Evolutionary conservation across 1,140 invertebrate genomes (phyloP).

Genomic region (Liolophura sinensis): DNA sequence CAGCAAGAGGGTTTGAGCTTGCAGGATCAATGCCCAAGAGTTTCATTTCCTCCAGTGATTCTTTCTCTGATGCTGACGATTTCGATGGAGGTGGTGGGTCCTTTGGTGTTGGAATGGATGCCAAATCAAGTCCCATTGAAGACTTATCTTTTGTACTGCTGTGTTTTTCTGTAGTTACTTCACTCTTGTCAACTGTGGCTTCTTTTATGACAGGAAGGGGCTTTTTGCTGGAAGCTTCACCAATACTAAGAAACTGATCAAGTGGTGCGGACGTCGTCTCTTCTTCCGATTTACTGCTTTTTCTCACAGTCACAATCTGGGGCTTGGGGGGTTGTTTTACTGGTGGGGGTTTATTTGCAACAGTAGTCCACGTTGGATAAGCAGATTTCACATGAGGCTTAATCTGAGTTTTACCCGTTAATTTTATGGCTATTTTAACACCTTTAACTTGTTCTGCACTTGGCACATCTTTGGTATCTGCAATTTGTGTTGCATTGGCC

Average conservation of each 20-base stretch:
- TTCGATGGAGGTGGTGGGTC: neutral
- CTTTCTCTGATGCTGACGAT: neutral
- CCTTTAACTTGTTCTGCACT: neutral
- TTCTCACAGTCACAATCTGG: constrained; percentile 8
- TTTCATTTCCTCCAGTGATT: constrained; percentile 29
- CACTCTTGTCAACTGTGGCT: neutral
- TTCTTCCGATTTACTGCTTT: constrained; percentile 10
- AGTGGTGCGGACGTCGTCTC: constrained; percentile 18
- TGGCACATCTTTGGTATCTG: neutral
- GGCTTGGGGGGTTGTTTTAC: neutral
- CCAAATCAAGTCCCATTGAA: neutral
- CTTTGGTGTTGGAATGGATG: neutral
- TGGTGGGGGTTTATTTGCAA: constrained; percentile 3
- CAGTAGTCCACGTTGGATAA: constrained; percentile 1
- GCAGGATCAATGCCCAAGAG: constrained; percentile 33
- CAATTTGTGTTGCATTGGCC: too few relatives aligned
- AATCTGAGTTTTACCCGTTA: constrained; percentile 6
- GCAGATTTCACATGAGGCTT: constrained; percentile 3
- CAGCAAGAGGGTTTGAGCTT: constrained; percentile 18
- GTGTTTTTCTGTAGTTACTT: neutral
- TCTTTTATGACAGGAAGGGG: constrained; percentile 9
- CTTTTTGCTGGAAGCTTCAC: constrained; percentile 3
- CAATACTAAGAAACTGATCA: constrained; percentile 33
- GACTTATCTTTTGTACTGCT: too few relatives aligned
- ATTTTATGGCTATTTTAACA: constrained; percentile 8